Evolutionary conservation across 2,797 vertebrate genomes (phyloP), one percentile per base, ranked within the genome.

Genomic region (Xerus rutilus): DNA sequence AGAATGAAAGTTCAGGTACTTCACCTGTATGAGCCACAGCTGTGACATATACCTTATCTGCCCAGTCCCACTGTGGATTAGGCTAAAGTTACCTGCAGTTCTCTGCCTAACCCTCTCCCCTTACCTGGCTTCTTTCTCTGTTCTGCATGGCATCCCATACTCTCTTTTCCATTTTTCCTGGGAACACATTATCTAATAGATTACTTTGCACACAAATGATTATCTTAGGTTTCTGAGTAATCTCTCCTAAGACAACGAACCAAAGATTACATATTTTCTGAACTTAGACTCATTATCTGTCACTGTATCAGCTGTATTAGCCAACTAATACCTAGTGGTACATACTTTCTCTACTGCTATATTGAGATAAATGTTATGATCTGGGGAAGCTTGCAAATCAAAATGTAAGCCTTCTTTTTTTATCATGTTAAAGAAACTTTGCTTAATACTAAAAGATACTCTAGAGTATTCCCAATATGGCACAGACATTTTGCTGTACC

Each of bases 291-390:
- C 5, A 45, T 74, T 43, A 45, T 47, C n/a, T 57, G 12, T 92
- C 88, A 93, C 39, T 87, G 87, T 52, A 57, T 28, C 35, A 78
- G n/a, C 25, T 90, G 3, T 49, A 64, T 65, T 86, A 85, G 18
- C 18, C 32, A 79, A 2, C 28, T 70, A 79, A 74, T 70, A 79
- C 21, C 23, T 79, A 28, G 6, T 91, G 35, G 12, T 81, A 59
- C 25, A 47, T 65, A 17, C 12, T 82, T 84, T 78, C 43, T 81
- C 8, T 73, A 23, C 0, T 67, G 45, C 32, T 89, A 8, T 43
- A n/a, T 12, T 18, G 5, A 96, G 52, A 79, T 88, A 39, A 89
- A 67, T 67, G 86, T 89, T 91, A 82, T 83, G 43, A 78, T n/a
- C 35, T 57, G 2, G 54, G 3, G 7, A 64, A 70, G 20, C 32